A percentile compares a stretch with the other conserved stretches of the same genome.
phyloP scores from a whole-genome alignment of 2,113 vertebrate species.

The Apeltes quadracus region DNA sequence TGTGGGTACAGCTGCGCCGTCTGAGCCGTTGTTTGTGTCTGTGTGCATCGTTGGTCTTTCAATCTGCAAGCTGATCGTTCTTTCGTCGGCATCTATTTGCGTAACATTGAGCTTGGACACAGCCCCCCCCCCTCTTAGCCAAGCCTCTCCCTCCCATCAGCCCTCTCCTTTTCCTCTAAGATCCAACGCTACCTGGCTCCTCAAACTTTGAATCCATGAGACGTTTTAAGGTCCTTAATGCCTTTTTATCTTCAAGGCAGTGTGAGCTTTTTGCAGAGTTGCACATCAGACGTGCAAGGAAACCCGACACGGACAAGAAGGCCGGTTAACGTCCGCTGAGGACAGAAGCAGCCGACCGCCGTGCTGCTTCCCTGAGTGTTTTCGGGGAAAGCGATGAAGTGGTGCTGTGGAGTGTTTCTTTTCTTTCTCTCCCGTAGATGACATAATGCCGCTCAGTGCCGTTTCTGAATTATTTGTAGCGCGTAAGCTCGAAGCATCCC shows the following conservation, averaged over 20 bases:
- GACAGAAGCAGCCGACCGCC: constrained; percentile 3
- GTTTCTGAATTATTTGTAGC: constrained; percentile 3
- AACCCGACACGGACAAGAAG: constrained; percentile 1
- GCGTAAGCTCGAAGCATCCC: constrained; percentile 35
- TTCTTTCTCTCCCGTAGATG: background rate
- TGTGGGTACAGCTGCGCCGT: constrained; percentile 75
- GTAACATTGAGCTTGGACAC: constrained; percentile 59
- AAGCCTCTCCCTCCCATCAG: constrained; percentile 28
- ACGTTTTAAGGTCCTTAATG: constrained; percentile 48
- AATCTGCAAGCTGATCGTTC: constrained; percentile 31
- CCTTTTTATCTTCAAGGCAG: too few species aligned
- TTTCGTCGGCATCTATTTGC: constrained; percentile 48
- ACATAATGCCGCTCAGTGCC: background rate
- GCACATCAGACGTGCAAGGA: constrained; percentile 15
- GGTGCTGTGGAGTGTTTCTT: background rate
- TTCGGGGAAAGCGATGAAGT: constrained; percentile 16
- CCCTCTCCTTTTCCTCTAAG: constrained; percentile 32
- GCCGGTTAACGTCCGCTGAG: constrained; percentile 22
- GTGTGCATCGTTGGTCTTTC: constrained; percentile 57
- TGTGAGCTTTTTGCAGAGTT: constrained; percentile 1
- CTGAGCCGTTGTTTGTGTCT: constrained; percentile 62
- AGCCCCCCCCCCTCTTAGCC: constrained; percentile 51
- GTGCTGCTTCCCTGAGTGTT: constrained; percentile 22
- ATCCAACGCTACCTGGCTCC: constrained; percentile 42
- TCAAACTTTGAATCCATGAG: constrained; percentile 45